These are phyloP conservation scores for Acleris cristana DNA, from an alignment of 2,888 invertebrate genomes.

Conservation along the genomic window DNA sequence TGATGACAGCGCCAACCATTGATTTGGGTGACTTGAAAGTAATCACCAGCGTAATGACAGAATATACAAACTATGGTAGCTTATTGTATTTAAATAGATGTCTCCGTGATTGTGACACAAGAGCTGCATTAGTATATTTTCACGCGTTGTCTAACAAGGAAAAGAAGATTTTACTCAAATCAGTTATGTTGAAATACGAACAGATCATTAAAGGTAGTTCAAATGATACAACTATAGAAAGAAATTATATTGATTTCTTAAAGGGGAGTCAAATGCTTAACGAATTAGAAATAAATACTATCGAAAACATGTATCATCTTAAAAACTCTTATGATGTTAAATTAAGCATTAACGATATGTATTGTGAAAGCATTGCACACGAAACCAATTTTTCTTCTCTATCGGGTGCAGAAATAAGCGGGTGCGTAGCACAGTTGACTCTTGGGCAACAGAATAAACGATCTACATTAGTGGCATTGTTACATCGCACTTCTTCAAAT, in stretches of 20 bases:
- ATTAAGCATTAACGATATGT: conserved; percentile 61
- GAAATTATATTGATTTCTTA: conserved; percentile 76
- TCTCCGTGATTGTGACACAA: conserved; percentile 68
- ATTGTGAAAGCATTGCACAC: conserved; percentile 56
- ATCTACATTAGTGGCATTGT: conserved; percentile 54
- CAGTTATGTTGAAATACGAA: conserved; percentile 69
- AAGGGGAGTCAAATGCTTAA: conserved; percentile 66
- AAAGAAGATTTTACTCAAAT: conserved; percentile 62
- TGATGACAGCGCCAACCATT: conserved; percentile 58
- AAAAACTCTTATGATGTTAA: conserved; percentile 68
- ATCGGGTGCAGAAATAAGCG: conserved; percentile 57
- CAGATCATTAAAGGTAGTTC: conserved; percentile 60
- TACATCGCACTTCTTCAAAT: conserved; percentile 64
- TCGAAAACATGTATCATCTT: conserved; percentile 71
- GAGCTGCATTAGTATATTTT: conserved; percentile 67
- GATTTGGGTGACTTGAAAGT: conserved; percentile 69
- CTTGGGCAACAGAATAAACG: conserved; percentile 53
- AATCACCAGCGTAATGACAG: conserved; percentile 62
- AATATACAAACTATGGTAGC: conserved; percentile 62
- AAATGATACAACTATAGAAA: conserved; percentile 58
- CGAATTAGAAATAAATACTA: conserved; percentile 55
- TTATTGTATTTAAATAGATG: conserved; percentile 70
- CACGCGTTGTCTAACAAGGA: conserved; percentile 56
- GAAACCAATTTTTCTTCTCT: conserved; percentile 48
- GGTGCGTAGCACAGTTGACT: conserved; percentile 58